Evolutionary conservation across 2,888 invertebrate species (phyloP).

Genomic region (Erpobdella octoculata): DNA sequence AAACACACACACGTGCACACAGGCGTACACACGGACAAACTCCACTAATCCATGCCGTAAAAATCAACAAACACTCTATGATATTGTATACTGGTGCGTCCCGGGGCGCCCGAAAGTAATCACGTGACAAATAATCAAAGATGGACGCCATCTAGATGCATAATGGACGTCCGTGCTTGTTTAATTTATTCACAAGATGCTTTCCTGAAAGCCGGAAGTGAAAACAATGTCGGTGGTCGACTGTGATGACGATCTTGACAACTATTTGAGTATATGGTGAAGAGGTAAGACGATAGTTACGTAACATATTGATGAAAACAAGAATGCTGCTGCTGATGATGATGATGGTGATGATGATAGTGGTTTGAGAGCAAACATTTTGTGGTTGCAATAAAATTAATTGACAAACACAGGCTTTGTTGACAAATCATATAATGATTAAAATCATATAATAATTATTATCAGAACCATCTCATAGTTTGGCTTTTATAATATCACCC

Average conservation of each 20-base stretch:
- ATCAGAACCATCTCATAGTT: too few species aligned
- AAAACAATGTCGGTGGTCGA: slow-evolving; percentile 2
- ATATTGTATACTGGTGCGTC: slow-evolving; percentile 13
- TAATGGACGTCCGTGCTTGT: not conserved
- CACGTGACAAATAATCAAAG: slow-evolving; percentile 23
- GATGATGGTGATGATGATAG: not conserved
- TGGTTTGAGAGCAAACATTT: not conserved
- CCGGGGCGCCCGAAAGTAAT: slow-evolving; percentile 17
- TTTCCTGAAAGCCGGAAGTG: not conserved
- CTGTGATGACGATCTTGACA: too few species aligned
- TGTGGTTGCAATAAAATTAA: too few species aligned
- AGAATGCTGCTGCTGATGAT: not conserved
- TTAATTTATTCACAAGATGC: not conserved
- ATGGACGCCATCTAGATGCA: slow-evolving; percentile 15
- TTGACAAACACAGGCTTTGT: too few species aligned
- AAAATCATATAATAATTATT: too few species aligned
- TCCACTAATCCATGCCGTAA: too few species aligned
- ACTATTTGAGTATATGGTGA: too few species aligned
- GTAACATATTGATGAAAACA: not conserved
- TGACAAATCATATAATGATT: too few species aligned
- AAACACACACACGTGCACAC: too few species aligned
- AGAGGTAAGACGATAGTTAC: not conserved
- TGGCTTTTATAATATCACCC: too few species aligned
- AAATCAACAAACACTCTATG: too few species aligned
- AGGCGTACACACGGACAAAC: too few species aligned